Base-by-base conservation (phyloP, 2,888 invertebrate species). In the Dryocosmus kuriphilus region DNA sequence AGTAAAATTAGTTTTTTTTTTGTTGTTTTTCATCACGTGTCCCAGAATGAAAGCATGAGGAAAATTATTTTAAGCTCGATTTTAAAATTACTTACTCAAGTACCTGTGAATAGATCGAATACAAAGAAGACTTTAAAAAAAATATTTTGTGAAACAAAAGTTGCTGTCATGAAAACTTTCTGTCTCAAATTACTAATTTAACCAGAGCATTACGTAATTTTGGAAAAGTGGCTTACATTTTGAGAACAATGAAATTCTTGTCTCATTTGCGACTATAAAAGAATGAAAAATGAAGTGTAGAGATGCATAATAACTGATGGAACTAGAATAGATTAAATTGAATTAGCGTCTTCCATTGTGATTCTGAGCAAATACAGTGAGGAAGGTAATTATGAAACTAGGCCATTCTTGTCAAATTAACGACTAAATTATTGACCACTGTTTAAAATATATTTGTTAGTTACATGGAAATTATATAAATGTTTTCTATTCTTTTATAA, bases 271-370 rank as follows among this genome's bases (percentile, higher is more conserved):
- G 35, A 35, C n/a, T n/a, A n/a, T n/a, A n/a, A 41, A 67, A 67
- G 41, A 27, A 67, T 67, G 41, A 67, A 46, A 67, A 67, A 7
- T 67, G 27, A 67, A 67, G 27, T 41, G 65, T 27, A 67, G 41
- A 24, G 9, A 65, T 63, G 65, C 35, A 65, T 65, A 65, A 41
- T 27, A 41, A 16, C 24, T 67, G 65, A 38, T 35, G 65, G 24
- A 38, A 67, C 41, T 22, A 67, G 65, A 67, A 67, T 67, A 38
- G 65, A 67, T 67, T 24, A 46, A 67, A 67, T 67, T 67, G 41
- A 67, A 67, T 67, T 67, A 41, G 24, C 11, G 41, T 41, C 65
- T 41, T 67, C 41, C 41, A 41, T 24, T 67, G 65, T 41, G 41
- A 24, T 19, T 67, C 27, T 67, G 41, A 67, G 41, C 27, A 46